Evolutionary conservation across 1,140 invertebrate species (phyloP), one percentile per base, ranked within the genome.

Genomic region (Zaprionus ghesquierei): DNA sequence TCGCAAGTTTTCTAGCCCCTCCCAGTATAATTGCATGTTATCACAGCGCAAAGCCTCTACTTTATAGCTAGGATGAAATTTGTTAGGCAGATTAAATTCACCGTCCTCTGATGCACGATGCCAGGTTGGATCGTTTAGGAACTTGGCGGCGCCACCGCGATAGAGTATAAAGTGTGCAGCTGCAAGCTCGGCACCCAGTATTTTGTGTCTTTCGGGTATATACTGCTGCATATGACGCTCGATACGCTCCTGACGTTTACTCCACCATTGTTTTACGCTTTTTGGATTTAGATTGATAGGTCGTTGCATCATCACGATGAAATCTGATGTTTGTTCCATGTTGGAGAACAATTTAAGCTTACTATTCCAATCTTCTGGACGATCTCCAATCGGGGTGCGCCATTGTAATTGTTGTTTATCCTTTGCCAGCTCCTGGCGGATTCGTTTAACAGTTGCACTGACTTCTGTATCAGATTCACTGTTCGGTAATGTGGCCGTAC

Each of bases 131-230:
- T 33, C 93, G 79, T 22, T 93, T 90, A 64, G 90, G 87, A 91
- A 92, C 69, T 95, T 96, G 2, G 96, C 94, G 65, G 94, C 94
- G 1, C 95, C 96, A 15, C 94, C 94, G 27, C 95, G 91, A 77
- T 92, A 91, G 1, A 96, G 79, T 41, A 97, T 75, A 80, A 97
- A 97, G 92, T 96, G 95, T 13, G 96, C 95, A 2, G 94, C 93
- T 18, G 96, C 95, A 69, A 98, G 89, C 86, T 98, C 94, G 63
- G 93, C 92, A 0, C 97, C 96, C 3, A 95, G 73, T 51, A 89
- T 92, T 75, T 93, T 66, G 75, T 94, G 89, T 5, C 93, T 81
- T 22, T 94, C 86, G 8, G 92, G 89, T 18, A 93, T 89, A 75
- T 92, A 93, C 50, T 82, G 80, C 74, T 94, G 93, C 60, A 90